Conservation (phyloP, 1,140 invertebrate species). For the Adoxophyes honmai region DNA sequence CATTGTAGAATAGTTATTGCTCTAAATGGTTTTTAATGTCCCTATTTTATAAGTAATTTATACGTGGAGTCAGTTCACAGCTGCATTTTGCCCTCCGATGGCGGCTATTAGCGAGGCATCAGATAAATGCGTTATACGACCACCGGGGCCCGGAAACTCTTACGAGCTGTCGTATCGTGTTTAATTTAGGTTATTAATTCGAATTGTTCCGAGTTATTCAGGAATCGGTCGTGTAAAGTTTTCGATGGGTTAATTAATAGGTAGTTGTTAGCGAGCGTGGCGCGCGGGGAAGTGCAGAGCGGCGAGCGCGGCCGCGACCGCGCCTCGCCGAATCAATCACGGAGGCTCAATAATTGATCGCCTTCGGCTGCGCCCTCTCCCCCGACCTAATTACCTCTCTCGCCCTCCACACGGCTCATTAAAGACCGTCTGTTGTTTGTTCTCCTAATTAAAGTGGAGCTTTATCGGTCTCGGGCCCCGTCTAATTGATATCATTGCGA, state of each 20-base stretch:
- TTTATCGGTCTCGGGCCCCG: conserved; percentile 60
- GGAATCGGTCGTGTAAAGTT: conserved; percentile 5
- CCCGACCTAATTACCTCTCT: conserved; percentile 60
- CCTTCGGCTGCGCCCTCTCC: conserved; percentile 32
- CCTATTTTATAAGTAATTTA: conserved; percentile 70
- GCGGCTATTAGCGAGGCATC: conserved; percentile 61
- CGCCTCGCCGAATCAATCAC: conserved; percentile 56
- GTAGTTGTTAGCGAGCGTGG: conserved; percentile 13
- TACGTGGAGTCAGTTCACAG: conserved; percentile 48
- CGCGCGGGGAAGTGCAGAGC: neutral
- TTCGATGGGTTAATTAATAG: conserved; percentile 23
- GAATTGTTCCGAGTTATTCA: neutral
- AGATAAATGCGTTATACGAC: conserved; percentile 48
- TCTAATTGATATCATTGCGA: conserved; percentile 74
- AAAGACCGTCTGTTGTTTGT: conserved; percentile 71
- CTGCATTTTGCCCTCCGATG: conserved; percentile 54
- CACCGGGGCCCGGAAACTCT: conserved; percentile 46
- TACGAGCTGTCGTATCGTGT: conserved; percentile 33
- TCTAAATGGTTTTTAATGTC: conserved; percentile 74
- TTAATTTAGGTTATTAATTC: conserved; percentile 23
- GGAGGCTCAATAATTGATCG: conserved; percentile 61
- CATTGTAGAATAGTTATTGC: conserved; percentile 58
- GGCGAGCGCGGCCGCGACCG: neutral
- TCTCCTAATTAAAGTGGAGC: conserved; percentile 72
- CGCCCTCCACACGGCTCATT: conserved; percentile 64